Base-by-base conservation (phyloP, 2,888 invertebrate species). In the Andrena bicolor region DNA sequence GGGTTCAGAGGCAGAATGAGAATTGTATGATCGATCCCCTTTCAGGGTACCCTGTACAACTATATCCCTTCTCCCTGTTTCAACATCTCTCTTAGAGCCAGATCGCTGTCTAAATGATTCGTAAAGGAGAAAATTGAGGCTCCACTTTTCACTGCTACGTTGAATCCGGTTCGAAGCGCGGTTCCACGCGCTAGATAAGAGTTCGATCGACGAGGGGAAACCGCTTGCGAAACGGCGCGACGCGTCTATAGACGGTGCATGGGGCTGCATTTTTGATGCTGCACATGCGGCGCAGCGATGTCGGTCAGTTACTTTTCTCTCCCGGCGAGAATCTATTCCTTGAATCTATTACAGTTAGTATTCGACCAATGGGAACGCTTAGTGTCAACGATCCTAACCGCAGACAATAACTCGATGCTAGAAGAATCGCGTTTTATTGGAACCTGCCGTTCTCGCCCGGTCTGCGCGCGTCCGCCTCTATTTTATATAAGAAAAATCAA, bases 401-500 rank as follows among this genome's bases (percentile, higher is more conserved):
- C 26, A 4, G 2, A 10, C 10, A 13, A 35, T 53, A 49, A 32
- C 30, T 16, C 20, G 5, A 28, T 58, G 56, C 20, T 58, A 41
- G 23, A 41, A 26, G 13, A 60, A 48, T 13, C 13, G 20, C 20
- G 26, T 61, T 32, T n/a, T 5, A 32, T 61, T 51, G 49, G 30
- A 56, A 26, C 41, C 4, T 16, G 13, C 41, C 41, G 41, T 16
- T 41, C 41, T 41, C 41, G 41, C 41, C 41, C 41, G 4, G 35
- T 35, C 28, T 26, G 51, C 32, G 65, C 78, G 74, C 49, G 60
- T 71, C 65, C 80, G 56, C 53, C 74, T 70, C 76, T 84, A 82
- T 88, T 88, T 84, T 84, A 82, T 86, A 82, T 79, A 84, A 80
- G 81, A 74, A 65, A 86, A 86, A 88, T 86, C 88, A 77, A 88